Conservation (phyloP, 2,797 vertebrate species). For the Clarias pachynema region DNA sequence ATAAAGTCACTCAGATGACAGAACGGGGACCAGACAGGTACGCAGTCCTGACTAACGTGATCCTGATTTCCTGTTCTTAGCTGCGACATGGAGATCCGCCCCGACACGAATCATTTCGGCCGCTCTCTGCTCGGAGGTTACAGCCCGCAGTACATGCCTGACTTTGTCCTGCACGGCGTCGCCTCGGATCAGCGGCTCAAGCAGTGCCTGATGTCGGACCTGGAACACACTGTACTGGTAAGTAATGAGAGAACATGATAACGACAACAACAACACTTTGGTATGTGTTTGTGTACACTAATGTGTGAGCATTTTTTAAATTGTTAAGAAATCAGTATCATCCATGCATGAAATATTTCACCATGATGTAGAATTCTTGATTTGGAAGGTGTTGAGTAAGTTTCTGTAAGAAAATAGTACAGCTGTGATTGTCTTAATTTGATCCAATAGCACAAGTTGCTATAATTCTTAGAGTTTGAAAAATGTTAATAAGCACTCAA, state of each 20-base stretch:
- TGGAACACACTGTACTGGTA: slow-evolving; percentile 82
- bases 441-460: too few species aligned
- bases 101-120: slow-evolving; percentile 80
- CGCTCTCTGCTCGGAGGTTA: slow-evolving; percentile 84
- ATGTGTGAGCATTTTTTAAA: neutral
- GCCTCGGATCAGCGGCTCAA: slow-evolving; percentile 79
- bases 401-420: neutral
- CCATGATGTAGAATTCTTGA: neutral
- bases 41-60: too few species aligned
- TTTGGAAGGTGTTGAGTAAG: neutral
- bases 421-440: too few species aligned
- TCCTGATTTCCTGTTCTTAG: slow-evolving; percentile 57
- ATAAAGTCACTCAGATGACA: too few species aligned
- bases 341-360: neutral
- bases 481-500: too few species aligned
- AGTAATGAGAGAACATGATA: slow-evolving; percentile 59
- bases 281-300: neutral
- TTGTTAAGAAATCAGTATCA: neutral
- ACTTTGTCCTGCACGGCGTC: slow-evolving; percentile 84
- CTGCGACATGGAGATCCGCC: slow-evolving; percentile 74
- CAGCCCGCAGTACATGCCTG: slow-evolving; percentile 82
- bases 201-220: slow-evolving; percentile 76
- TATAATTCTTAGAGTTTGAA: too few species aligned
- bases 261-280: neutral
- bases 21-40: too few species aligned